Percentiles rank a stretch among this genome's conserved stretches.
phyloP scores from a whole-genome alignment of 1,140 invertebrate species.

The Babylonia areolata region DNA sequence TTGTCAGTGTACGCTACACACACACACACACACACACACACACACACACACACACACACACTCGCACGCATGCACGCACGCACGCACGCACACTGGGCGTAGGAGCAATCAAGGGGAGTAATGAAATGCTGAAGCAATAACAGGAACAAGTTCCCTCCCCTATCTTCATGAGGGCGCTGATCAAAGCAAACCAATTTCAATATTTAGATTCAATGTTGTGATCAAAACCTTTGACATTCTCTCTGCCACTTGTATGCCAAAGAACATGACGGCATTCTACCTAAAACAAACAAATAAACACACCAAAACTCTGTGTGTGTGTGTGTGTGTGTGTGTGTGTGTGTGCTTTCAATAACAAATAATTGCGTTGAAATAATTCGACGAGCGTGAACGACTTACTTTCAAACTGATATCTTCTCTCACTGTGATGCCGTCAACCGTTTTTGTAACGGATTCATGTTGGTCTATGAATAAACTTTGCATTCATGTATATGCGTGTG shows the following conservation, averaged over 20 bases:
- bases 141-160: not conserved
- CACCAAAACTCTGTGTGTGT: not conserved
- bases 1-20: not conserved
- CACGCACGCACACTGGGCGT: not conserved
- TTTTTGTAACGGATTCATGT: too few species aligned
- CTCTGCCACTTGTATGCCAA: not conserved
- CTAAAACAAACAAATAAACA: too few species aligned
- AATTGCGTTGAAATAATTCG: too few species aligned
- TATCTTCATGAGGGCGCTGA: not conserved
- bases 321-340: not conserved
- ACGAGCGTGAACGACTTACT: too few species aligned
- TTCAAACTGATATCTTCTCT: too few species aligned
- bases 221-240: too few species aligned
- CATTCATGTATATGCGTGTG: too few species aligned
- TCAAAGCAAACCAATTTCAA: too few species aligned
- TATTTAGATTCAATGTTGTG: too few species aligned
- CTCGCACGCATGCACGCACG: not conserved
- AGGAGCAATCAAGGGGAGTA: not conserved
- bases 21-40: slow-evolving; percentile 20
- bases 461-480: too few species aligned
- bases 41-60: slow-evolving; percentile 7
- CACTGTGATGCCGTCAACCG: too few species aligned
- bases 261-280: not conserved
- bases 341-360: not conserved
- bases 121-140: not conserved